Evolutionary conservation across 1,140 invertebrate genomes (phyloP).

Genomic region (Ectropis grisescens): DNA sequence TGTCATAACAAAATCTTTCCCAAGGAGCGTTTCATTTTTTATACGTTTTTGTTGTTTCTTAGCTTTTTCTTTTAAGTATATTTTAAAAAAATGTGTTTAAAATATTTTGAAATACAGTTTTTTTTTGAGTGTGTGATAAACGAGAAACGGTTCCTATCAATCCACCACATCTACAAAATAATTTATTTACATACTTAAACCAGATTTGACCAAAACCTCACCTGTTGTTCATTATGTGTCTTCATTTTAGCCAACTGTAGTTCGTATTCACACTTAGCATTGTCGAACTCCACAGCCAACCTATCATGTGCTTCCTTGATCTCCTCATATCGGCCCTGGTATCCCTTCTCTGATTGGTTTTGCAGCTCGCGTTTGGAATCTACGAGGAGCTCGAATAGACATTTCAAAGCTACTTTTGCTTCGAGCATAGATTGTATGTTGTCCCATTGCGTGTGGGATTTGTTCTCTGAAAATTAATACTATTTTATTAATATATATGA

Average conservation of each 20-base stretch:
- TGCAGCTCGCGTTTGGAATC: constrained; percentile 66
- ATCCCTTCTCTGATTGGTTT: constrained; percentile 55
- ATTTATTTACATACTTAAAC: no score
- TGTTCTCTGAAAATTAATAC: constrained; percentile 66
- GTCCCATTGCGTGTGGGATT: constrained; percentile 73
- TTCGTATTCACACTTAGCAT: constrained; percentile 41
- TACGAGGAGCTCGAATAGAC: constrained; percentile 71
- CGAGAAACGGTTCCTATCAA: no score
- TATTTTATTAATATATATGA: no score
- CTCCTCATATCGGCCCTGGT: constrained; percentile 65
- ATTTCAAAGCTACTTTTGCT: constrained; percentile 74
- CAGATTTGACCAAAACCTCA: no score
- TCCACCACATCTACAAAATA: no score
- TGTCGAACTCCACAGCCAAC: constrained; percentile 40
- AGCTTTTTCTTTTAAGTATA: no score
- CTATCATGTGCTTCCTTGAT: constrained; percentile 63
- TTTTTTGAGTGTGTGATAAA: no score
- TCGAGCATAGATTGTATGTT: constrained; percentile 76
- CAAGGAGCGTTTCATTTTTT: no score
- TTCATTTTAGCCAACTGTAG: constrained; percentile 33
- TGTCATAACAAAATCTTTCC: no score
- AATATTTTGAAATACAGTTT: no score
- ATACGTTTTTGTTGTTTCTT: no score
- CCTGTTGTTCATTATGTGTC: constrained; percentile 50
- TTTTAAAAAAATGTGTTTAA: no score